phyloP scores from a whole-genome alignment of 2,797 vertebrate species.

The Myotis myotis region DNA sequence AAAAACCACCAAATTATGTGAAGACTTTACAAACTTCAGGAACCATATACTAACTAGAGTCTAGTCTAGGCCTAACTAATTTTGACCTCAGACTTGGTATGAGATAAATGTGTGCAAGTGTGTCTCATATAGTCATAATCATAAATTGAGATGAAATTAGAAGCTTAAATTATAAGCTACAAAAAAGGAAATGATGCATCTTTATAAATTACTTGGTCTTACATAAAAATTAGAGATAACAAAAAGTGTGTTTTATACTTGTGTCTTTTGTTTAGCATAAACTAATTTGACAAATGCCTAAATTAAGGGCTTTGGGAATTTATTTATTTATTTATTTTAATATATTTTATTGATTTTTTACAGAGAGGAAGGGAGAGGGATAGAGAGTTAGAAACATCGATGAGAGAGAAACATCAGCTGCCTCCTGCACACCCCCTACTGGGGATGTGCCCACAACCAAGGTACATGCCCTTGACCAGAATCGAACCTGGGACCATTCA shows the following conservation, averaged over 20 bases:
- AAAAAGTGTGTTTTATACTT: background rate
- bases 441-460: no score
- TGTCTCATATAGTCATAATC: background rate
- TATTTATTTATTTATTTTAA: background rate
- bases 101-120: background rate
- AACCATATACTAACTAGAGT: no score
- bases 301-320: background rate
- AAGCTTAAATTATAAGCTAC: background rate
- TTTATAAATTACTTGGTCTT: background rate
- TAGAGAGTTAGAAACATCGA: no score
- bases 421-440: no score
- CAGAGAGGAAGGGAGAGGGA: no score
- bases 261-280: background rate
- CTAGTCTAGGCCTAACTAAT: background rate
- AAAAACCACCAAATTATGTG: no score
- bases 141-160: constrained; percentile 35
- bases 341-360: no score
- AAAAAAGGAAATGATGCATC: background rate
- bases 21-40: no score
- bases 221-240: background rate
- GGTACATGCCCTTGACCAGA: no score
- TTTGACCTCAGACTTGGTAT: background rate
- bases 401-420: no score
- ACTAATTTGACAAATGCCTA: background rate
- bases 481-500: no score